Conservation (phyloP, 92 coral and sea anemone genomes). For the Zoanthus sociatus region DNA sequence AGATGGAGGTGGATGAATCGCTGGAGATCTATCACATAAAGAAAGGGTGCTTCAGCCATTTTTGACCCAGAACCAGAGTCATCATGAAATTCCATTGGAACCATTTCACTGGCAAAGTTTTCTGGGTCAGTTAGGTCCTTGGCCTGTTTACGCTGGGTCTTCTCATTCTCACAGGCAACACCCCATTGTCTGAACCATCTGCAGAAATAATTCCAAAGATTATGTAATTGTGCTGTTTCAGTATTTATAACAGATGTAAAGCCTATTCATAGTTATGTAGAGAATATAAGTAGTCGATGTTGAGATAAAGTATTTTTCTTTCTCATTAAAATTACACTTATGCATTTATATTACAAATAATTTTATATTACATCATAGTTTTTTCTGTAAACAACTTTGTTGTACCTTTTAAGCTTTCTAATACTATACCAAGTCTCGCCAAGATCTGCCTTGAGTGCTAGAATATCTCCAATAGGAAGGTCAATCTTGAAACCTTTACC, state of each 20-base stretch:
- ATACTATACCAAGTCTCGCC: not conserved
- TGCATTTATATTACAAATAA: too few species aligned
- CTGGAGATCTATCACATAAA: not conserved
- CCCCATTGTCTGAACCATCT: constrained; percentile 36
- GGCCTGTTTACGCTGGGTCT: not conserved
- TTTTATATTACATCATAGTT: too few species aligned
- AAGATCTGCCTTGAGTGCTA: constrained; percentile 8
- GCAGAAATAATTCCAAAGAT: not conserved
- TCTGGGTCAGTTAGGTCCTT: constrained; percentile 18
- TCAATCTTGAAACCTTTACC: constrained; percentile 30
- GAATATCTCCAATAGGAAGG: not conserved
- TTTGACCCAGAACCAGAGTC: constrained; percentile 1
- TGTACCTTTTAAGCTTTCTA: constrained; percentile 1
- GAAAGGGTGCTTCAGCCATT: constrained; percentile 20
- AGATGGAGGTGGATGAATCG: constrained; percentile 22
- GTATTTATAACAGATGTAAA: not conserved
- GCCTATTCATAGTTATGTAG: not conserved
- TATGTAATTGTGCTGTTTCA: not conserved
- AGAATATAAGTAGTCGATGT: not conserved
- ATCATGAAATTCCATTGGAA: constrained; percentile 18
- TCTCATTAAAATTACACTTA: not conserved
- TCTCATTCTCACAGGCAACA: constrained; percentile 9
- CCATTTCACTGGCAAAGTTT: constrained; percentile 18
- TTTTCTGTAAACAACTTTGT: not conserved
- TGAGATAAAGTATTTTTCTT: not conserved